Evolutionary conservation across 2,888 invertebrate species (phyloP).

Genomic region (Pandemis cinnamomeana): DNA sequence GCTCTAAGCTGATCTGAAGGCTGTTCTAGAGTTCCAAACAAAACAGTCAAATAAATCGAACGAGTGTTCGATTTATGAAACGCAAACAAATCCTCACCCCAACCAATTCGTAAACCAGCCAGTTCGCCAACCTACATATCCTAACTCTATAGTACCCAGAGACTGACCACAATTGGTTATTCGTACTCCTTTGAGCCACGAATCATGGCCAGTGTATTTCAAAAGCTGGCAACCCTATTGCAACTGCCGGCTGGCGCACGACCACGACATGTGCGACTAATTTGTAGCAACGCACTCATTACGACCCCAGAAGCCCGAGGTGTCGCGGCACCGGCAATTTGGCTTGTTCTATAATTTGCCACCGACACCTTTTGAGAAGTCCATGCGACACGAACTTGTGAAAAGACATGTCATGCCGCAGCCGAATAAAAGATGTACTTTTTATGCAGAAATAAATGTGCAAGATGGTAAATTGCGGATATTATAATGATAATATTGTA

Average conservation of each 20-base stretch:
- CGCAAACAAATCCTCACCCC: too few species aligned
- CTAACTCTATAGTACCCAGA: too few species aligned
- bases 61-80: too few species aligned
- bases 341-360: conserved; percentile 77
- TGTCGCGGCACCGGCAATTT: conserved; percentile 76
- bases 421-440: not conserved
- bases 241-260: conserved; percentile 76
- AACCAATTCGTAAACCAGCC: too few species aligned
- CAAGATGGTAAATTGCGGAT: too few species aligned
- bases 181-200: not conserved
- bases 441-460: not conserved
- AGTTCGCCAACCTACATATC: too few species aligned
- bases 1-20: too few species aligned
- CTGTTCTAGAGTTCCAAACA: too few species aligned
- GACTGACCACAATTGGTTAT: too few species aligned
- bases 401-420: not conserved
- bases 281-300: conserved; percentile 79
- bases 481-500: too few species aligned
- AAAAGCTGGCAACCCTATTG: conserved; percentile 43
- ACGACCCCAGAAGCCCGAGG: conserved; percentile 74
- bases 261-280: conserved; percentile 82
- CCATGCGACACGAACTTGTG: not conserved
- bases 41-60: too few species aligned
- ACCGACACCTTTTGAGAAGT: conserved; percentile 48
- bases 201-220: not conserved